Evolutionary conservation across 2,113 vertebrate species (phyloP), one percentile per base, ranked within the genome.

Genomic region (Zingel zingel): DNA sequence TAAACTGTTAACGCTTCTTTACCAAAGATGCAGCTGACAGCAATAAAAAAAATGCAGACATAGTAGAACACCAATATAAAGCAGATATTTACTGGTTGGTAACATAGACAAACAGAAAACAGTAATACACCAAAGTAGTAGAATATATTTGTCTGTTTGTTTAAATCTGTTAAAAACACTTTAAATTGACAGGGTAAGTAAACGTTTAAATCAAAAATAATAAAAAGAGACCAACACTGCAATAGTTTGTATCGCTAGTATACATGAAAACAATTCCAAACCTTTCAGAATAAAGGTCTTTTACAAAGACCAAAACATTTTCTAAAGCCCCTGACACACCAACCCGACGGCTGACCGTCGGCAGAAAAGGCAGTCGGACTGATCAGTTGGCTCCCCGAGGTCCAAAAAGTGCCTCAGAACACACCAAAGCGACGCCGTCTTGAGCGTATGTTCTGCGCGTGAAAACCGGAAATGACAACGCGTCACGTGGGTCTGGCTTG

Each of bases 1-100:
- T 25, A 69, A 51, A 43, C 47, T 30, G 62, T 77, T 63, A 80
- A 79, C 82, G 85, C 66, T 59, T 83, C 27, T 30, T 74, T 43
- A 18, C 16, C 56, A 77, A 39, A 76, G 56, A 83, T 27, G 23
- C 16, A 53, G 64, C 33, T 69, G 51, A 77, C 48, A 69, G 68
- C 58, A 74, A 15, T 27, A 5, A 66, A 57, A 70, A 27, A 48
- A 76, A 82, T 18, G 33, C 36, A 61, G 57, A 51, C 25, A 56
- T 21, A 74, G 48, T 23, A 15, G 39, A 50, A 43, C 21, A 62
- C 45, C 43, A 39, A 15, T 47, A 7, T 53, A 54, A 81, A 36
- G 30, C 62, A 68, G 5, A 65, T 13, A 25, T 7, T 3, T 2
- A 39, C 39, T 39, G 39, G 39, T 10, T 39, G 21, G 36, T 15